Conservation (phyloP, 2,113 vertebrate genomes). For the Cochlearius cochlearius region DNA sequence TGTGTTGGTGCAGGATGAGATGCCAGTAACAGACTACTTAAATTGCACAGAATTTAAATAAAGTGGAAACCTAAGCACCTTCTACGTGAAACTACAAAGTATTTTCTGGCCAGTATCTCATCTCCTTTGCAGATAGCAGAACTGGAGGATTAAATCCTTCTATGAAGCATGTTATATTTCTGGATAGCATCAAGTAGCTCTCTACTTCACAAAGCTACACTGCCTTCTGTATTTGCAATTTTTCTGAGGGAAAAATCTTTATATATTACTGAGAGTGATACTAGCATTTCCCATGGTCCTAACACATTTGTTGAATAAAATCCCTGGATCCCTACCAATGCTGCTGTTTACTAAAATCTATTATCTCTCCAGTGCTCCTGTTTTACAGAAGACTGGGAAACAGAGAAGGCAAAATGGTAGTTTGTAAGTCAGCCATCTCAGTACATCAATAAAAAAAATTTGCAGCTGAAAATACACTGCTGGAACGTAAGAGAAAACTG, state of each 20-base stretch:
- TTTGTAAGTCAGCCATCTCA: not conserved
- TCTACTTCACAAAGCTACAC: not conserved
- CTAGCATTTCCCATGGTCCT: not conserved
- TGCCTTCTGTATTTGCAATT: not conserved
- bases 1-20: not conserved
- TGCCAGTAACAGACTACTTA: not conserved
- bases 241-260: not conserved
- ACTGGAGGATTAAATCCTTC: not conserved
- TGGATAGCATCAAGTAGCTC: not conserved
- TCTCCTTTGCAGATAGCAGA: not conserved
- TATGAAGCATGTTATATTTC: not conserved
- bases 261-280: not conserved
- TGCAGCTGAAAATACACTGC: not conserved
- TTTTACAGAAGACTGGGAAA: not conserved
- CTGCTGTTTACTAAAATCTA: not conserved
- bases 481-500: not conserved
- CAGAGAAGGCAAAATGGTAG: not conserved
- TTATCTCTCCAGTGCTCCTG: not conserved
- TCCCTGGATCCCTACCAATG: not conserved
- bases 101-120: not conserved
- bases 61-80: not conserved
- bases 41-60: not conserved
- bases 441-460: not conserved
- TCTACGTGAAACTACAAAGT: not conserved
- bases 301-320: not conserved